phyloP scores from a whole-genome alignment of 2,113 vertebrate genomes.

The Stomatorhinus ivindoensis region DNA sequence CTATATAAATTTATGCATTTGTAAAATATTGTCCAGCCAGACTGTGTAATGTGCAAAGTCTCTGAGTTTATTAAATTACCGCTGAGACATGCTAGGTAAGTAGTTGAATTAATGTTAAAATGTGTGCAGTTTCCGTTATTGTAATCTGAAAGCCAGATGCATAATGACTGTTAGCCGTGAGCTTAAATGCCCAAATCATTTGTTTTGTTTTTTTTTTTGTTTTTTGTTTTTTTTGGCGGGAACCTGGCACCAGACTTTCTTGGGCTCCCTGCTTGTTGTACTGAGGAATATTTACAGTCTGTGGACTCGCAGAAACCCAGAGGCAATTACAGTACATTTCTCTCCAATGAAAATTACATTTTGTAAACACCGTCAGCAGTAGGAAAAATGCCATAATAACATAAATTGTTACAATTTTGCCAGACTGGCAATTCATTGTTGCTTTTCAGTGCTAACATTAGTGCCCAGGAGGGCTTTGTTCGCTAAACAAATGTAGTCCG shows the following conservation, averaged over 20 bases:
- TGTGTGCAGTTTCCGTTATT: background rate
- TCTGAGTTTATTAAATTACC: constrained; percentile 21
- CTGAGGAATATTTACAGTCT: constrained; percentile 21
- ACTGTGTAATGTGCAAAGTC: constrained; percentile 16
- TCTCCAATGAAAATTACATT: constrained; percentile 24
- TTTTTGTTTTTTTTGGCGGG: background rate
- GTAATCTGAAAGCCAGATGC: background rate
- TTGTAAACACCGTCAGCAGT: constrained; percentile 13
- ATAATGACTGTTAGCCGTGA: background rate
- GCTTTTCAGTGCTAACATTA: constrained; percentile 19
- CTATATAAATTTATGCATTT: constrained; percentile 5
- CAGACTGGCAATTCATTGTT: constrained; percentile 19
- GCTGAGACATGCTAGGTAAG: background rate
- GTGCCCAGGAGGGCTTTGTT: constrained; percentile 18
- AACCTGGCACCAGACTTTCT: background rate
- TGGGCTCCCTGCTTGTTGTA: constrained; percentile 13
- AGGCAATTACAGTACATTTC: constrained; percentile 27
- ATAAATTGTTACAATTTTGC: constrained; percentile 27
- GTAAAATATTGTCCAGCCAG: constrained; percentile 1
- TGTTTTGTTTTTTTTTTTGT: background rate
- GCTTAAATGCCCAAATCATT: constrained; percentile 20
- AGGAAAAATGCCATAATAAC: constrained; percentile 17
- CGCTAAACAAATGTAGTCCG: constrained; percentile 16
- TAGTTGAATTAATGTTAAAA: constrained; percentile 2
- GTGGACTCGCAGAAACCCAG: constrained; percentile 19